These are phyloP conservation scores for Diabrotica balteata DNA, from an alignment of 2,888 invertebrate species.

Conservation along the genomic window DNA sequence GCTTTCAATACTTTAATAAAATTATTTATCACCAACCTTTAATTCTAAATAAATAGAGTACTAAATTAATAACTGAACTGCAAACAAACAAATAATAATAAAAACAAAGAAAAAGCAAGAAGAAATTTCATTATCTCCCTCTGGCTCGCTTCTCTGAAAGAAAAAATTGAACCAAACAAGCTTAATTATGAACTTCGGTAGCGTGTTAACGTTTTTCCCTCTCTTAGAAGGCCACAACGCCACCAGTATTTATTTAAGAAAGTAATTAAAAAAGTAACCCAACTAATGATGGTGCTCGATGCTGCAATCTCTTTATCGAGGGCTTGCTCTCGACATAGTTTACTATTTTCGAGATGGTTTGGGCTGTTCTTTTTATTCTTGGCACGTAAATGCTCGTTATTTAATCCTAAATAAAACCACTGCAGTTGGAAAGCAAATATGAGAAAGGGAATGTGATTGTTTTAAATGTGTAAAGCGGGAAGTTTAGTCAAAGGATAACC, in stretches of 20 bases:
- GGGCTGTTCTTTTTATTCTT: constrained; percentile 29
- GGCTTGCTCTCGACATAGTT: constrained; percentile 20
- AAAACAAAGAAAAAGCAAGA: constrained; percentile 1
- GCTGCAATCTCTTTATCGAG: constrained; percentile 30
- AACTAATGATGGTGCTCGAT: constrained; percentile 38
- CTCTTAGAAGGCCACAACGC: neutral
- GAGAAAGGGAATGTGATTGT: too few species aligned
- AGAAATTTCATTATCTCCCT: constrained; percentile 14
- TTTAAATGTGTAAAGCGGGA: too few species aligned
- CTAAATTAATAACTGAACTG: too few species aligned
- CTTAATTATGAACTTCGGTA: constrained; percentile 30
- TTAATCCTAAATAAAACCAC: constrained; percentile 32
- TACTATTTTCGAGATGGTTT: constrained; percentile 24
- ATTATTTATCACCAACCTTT: neutral
- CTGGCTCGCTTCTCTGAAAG: constrained; percentile 12
- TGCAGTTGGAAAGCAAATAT: too few species aligned
- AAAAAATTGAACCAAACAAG: constrained; percentile 24
- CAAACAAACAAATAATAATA: neutral
- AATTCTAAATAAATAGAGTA: neutral
- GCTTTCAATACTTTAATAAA: too few species aligned
- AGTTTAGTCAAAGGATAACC: too few species aligned
- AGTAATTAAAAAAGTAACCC: constrained; percentile 38
- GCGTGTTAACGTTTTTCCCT: constrained; percentile 30
- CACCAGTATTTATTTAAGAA: constrained; percentile 37
- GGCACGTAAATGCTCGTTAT: constrained; percentile 42